Conservation (phyloP, 2,113 vertebrate genomes). For the Erpornis zantholeuca region DNA sequence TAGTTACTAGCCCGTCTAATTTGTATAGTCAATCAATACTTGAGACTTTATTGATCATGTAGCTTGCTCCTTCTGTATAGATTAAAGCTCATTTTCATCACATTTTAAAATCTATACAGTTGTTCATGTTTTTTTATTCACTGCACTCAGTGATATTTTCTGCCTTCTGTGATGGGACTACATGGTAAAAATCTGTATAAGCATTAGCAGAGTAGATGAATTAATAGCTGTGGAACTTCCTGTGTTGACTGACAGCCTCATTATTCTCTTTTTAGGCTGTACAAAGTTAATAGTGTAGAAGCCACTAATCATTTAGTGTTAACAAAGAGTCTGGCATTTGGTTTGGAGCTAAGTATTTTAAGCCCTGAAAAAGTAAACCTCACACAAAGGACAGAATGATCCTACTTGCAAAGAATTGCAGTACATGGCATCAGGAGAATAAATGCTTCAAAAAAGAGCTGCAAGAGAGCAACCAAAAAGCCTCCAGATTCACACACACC, state of each 20-base stretch:
- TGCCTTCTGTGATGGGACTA: neutral
- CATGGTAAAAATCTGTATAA: neutral
- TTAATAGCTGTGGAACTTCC: constrained; percentile 10
- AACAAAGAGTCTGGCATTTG: neutral
- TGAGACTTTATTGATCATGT: constrained; percentile 29
- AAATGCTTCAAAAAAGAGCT: neutral
- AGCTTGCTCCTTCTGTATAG: neutral
- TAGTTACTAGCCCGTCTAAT: constrained; percentile 32
- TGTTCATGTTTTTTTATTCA: neutral
- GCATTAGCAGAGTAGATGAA: constrained; percentile 22
- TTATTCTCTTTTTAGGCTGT: constrained; percentile 39
- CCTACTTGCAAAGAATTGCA: neutral
- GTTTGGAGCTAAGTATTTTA: neutral
- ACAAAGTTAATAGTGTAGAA: constrained; percentile 53
- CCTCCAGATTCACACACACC: neutral
- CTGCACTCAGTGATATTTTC: neutral
- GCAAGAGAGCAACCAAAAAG: neutral
- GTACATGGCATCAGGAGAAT: neutral
- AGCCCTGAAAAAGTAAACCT: neutral
- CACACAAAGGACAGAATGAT: neutral
- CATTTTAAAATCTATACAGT: constrained; percentile 9
- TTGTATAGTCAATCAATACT: constrained; percentile 23
- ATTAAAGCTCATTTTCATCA: constrained; percentile 37
- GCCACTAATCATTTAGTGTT: constrained; percentile 10
- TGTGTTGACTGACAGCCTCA: constrained; percentile 15